Conservation (phyloP, 2,797 vertebrate species). For the Smutsia temminckii region DNA sequence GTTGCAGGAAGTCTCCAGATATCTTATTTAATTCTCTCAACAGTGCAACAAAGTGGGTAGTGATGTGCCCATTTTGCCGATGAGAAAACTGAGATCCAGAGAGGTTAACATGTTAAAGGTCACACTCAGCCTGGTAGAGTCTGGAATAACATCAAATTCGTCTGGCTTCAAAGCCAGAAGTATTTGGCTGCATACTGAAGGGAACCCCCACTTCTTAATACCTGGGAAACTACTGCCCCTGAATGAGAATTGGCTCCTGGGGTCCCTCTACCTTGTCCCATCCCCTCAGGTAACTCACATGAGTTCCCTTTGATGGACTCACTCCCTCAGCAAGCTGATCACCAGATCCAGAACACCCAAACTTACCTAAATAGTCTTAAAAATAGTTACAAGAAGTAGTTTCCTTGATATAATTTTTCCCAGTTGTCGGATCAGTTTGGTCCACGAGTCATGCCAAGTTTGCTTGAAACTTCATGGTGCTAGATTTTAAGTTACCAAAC, state of each 20-base stretch:
- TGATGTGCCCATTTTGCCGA: background rate
- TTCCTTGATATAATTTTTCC: background rate
- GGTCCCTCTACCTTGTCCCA: background rate
- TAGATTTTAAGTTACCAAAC: slow-evolving; percentile 24
- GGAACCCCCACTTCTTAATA: background rate
- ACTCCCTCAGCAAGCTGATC: background rate
- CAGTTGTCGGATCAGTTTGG: background rate
- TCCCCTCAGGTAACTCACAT: background rate
- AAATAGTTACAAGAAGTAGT: background rate
- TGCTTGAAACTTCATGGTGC: background rate
- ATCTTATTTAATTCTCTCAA: background rate
- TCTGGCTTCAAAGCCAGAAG: background rate
- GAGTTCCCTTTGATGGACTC: background rate
- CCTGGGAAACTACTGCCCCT: background rate
- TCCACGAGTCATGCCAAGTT: background rate
- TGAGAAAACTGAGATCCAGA: background rate
- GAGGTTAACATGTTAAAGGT: background rate
- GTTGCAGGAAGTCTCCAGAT: background rate
- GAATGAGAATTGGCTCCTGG: background rate
- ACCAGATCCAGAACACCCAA: background rate
- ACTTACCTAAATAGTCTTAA: background rate
- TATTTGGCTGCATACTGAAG: background rate
- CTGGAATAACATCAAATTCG: background rate
- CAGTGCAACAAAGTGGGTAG: background rate
- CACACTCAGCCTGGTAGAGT: background rate